Evolutionary conservation across 2,113 vertebrate genomes (phyloP).

Genomic region (Ursus arctos): DNA sequence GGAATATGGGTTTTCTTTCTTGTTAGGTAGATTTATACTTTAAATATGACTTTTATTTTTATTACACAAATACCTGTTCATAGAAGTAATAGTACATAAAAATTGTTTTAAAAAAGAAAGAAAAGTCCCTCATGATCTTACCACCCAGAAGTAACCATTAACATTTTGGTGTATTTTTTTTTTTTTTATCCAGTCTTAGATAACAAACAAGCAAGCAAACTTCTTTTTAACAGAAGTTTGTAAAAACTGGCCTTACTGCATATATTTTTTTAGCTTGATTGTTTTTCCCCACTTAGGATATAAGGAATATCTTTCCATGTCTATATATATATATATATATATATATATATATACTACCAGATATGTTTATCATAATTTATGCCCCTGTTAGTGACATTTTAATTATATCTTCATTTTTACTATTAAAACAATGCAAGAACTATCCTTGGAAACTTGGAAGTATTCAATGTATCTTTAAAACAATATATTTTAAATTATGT

Average conservation of each 20-base stretch:
- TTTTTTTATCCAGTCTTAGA: background rate
- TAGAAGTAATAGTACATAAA: background rate
- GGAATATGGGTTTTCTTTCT: background rate
- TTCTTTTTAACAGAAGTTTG: background rate
- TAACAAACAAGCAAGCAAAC: background rate
- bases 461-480: background rate
- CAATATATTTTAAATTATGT: slow-evolving; percentile 6
- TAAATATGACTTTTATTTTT: background rate
- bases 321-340: background rate
- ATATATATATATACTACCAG: background rate
- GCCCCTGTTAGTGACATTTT: background rate
- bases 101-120: background rate
- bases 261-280: background rate
- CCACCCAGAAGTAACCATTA: background rate
- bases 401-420: background rate
- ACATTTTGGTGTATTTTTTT: background rate
- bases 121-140: background rate
- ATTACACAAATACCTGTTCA: background rate
- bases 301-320: background rate
- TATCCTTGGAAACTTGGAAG: background rate
- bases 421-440: background rate
- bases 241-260: background rate
- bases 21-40: background rate
- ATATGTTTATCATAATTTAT: slow-evolving; percentile 13
- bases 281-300: background rate